Percentiles rank a stretch among this genome's conserved stretches.
Conservation (phyloP, 2,888 invertebrate species). For the Cynaeus angustus region DNA sequence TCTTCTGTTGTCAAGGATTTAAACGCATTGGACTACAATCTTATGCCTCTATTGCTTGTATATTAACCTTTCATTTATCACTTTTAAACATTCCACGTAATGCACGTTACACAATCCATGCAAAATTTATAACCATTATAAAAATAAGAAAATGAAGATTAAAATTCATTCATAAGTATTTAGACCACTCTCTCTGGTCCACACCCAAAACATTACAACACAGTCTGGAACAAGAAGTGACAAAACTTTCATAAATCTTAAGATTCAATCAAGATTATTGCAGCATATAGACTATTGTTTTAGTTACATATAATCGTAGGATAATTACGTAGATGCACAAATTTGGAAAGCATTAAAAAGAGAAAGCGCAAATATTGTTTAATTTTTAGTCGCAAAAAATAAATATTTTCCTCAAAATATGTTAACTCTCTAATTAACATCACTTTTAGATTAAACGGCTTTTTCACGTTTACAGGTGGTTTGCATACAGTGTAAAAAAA, state of each 20-base stretch:
- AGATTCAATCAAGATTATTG: background rate
- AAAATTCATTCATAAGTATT: conserved; percentile 19
- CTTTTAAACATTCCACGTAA: background rate
- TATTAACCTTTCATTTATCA: too few species aligned
- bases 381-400: background rate
- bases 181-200: conserved; percentile 28
- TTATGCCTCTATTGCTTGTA: too few species aligned
- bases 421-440: background rate
- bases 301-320: background rate
- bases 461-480: conserved; percentile 10
- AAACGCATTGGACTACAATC: too few species aligned
- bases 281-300: background rate
- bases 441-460: conserved; percentile 17
- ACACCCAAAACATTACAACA: conserved; percentile 33
- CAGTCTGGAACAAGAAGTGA: conserved; percentile 15
- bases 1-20: too few species aligned
- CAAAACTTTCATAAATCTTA: conserved; percentile 28
- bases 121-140: background rate
- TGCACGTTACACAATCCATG: background rate
- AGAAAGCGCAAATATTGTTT: conserved; percentile 9
- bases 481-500: too few species aligned
- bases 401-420: background rate
- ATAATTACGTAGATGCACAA: conserved; percentile 4
- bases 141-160: conserved; percentile 7
- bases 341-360: conserved; percentile 10